These are phyloP conservation scores for Pararge aegeria DNA, from an alignment of 1,140 invertebrate species.

Conservation along the genomic window DNA sequence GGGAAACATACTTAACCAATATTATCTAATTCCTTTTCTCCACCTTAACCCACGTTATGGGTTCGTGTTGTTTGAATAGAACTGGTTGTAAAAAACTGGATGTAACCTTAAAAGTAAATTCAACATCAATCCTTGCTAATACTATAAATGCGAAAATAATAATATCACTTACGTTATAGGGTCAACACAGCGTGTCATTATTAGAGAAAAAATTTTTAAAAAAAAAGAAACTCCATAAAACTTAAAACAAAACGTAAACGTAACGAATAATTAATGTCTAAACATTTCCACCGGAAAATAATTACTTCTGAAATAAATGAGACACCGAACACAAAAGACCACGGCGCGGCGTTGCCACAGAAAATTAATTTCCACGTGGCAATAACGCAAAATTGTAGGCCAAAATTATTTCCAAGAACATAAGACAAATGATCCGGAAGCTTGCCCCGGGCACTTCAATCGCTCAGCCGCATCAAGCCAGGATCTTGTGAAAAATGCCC, in stretches of 20 bases:
- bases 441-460: constrained; percentile 22
- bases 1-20: no score
- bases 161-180: no score
- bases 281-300: background rate
- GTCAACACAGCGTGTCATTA: no score
- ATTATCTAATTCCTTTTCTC: no score
- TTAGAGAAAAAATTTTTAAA: no score
- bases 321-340: background rate
- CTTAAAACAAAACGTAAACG: background rate
- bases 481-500: constrained; percentile 29
- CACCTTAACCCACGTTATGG: no score
- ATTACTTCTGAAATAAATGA: background rate
- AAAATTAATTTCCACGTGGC: constrained; percentile 8
- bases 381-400: constrained; percentile 16
- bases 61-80: no score
- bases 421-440: constrained; percentile 27
- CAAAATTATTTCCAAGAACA: constrained; percentile 24
- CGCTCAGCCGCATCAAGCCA: constrained; percentile 28
- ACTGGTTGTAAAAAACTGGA: no score
- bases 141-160: no score
- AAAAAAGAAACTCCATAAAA: background rate
- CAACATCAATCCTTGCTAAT: no score
- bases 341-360: background rate
- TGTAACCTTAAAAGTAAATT: no score
- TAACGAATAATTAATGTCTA: background rate